Evolutionary conservation across 2,113 vertebrate genomes (phyloP).

Genomic region (Macaca mulatta): DNA sequence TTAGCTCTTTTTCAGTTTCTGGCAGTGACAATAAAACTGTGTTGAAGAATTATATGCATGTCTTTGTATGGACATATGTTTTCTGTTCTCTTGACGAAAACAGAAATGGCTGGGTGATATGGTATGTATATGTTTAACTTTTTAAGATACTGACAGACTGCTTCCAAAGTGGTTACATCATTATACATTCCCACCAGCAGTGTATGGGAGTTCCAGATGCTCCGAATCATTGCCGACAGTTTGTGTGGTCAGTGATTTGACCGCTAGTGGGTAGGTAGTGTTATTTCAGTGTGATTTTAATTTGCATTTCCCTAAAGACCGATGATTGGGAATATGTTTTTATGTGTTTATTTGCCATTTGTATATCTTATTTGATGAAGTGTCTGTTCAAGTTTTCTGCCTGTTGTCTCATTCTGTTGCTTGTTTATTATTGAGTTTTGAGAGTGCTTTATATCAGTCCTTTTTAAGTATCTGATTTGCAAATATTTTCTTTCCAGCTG

Average conservation of each 20-base stretch:
- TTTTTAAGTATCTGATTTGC: not conserved
- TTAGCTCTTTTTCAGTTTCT: not conserved
- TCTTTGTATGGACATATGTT: not conserved
- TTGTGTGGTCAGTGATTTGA: not conserved
- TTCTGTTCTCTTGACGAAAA: not conserved
- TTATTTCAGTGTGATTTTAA: not conserved
- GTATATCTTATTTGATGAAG: not conserved
- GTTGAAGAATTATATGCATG: not conserved
- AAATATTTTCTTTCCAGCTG: not conserved
- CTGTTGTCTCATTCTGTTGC: not conserved
- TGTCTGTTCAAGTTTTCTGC: not conserved
- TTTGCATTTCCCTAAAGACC: not conserved
- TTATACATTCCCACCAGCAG: not conserved
- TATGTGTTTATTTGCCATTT: not conserved
- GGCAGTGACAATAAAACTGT: not conserved
- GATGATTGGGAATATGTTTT: not conserved
- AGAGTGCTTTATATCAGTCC: not conserved
- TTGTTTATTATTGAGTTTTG: not conserved
- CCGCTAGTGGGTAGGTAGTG: not conserved
- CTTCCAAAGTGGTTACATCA: not conserved
- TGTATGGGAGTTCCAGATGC: not conserved
- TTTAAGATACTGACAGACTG: not conserved
- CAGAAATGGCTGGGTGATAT: not conserved
- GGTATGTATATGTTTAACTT: not conserved
- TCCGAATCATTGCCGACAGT: not conserved